Evolutionary conservation across 2,113 vertebrate species (phyloP).

Genomic region (Campylomormyrus numenius): DNA sequence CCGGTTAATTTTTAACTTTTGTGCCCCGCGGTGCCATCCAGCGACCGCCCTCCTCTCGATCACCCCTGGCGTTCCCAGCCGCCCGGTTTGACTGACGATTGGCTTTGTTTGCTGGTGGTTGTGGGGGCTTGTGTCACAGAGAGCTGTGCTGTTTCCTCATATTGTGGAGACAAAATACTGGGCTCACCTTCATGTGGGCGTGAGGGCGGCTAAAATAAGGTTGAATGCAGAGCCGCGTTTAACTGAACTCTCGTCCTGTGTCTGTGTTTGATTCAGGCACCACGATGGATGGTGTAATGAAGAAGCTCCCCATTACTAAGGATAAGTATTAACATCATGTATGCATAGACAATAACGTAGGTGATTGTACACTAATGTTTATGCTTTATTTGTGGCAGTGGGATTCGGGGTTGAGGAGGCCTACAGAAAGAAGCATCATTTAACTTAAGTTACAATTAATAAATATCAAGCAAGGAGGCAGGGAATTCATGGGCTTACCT

Average conservation of each 20-base stretch:
- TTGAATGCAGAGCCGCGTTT: neutral
- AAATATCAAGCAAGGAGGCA: neutral
- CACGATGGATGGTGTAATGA: neutral
- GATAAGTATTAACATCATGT: neutral
- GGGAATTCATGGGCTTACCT: neutral
- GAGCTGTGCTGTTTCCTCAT: constrained; percentile 2
- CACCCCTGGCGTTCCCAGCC: neutral
- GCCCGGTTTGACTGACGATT: constrained; percentile 14
- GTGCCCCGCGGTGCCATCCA: constrained; percentile 5
- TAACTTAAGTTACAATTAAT: neutral
- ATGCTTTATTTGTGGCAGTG: neutral
- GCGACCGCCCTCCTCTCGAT: constrained; percentile 27
- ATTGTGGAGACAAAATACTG: neutral
- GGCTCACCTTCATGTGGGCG: neutral
- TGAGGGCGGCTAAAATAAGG: neutral
- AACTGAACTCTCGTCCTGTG: neutral
- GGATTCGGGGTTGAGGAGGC: neutral
- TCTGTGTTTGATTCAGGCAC: neutral
- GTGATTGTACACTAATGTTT: neutral
- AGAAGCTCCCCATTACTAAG: neutral
- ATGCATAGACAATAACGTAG: neutral
- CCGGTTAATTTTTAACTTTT: constrained; percentile 49
- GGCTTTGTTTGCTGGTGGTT: constrained; percentile 35
- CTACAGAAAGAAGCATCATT: neutral
- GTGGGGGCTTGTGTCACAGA: neutral